These are phyloP conservation scores for Schizothorax lantsangensis DNA, from an alignment of 2,797 vertebrate species.

Conservation along the genomic window DNA sequence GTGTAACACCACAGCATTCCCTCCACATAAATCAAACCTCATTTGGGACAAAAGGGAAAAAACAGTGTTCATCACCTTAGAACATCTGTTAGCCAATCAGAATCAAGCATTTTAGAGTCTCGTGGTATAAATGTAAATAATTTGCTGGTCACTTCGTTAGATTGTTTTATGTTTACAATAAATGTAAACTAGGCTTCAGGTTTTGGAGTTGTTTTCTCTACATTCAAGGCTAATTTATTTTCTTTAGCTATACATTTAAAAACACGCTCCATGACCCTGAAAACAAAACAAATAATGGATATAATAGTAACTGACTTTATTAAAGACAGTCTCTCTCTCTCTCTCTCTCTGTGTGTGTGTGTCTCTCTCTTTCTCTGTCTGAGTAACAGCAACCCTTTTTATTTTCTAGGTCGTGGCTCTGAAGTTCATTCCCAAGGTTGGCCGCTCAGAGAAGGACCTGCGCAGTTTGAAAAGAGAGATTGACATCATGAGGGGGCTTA, in stretches of 20 bases:
- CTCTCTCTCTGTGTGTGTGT: too few relatives aligned
- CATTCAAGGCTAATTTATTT: neutral
- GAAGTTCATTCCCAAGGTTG: conserved; percentile 95
- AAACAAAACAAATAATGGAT: neutral
- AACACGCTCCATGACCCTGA: neutral
- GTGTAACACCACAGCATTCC: neutral
- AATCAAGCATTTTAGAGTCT: neutral
- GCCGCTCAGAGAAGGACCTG: conserved; percentile 92
- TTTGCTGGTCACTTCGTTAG: neutral
- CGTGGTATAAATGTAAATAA: neutral
- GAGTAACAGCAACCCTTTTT: neutral
- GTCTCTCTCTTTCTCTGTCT: too few relatives aligned
- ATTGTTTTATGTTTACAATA: neutral
- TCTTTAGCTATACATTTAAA: neutral
- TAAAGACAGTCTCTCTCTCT: neutral
- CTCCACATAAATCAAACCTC: neutral
- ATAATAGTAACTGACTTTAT: neutral
- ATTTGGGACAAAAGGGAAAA: neutral
- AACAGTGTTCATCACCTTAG: too few relatives aligned
- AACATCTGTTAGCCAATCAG: too few relatives aligned
- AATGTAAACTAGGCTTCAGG: neutral
- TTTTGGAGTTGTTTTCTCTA: neutral
- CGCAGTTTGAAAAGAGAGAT: conserved; percentile 90
- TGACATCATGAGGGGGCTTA: conserved; percentile 91
- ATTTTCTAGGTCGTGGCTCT: conserved; percentile 89